A percentile compares a stretch with the other conserved stretches of the same genome.
phyloP scores from a whole-genome alignment of 2,797 vertebrate genomes.

The Pteropus rufus region DNA sequence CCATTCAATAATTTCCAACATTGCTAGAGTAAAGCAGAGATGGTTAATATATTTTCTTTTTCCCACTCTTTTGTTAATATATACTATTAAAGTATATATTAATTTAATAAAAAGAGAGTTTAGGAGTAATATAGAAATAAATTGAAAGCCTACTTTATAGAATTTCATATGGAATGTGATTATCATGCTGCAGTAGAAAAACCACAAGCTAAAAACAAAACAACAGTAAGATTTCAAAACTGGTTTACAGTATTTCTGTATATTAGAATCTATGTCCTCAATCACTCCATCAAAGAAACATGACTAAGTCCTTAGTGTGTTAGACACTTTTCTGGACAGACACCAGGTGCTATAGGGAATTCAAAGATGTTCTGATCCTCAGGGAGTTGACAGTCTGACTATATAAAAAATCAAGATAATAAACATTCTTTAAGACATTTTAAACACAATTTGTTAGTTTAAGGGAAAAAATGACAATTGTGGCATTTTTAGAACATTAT shows the following conservation, averaged over 20 bases:
- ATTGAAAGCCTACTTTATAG: not conserved
- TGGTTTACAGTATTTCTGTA: constrained; percentile 12
- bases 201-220: constrained; percentile 12
- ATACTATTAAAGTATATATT: not conserved
- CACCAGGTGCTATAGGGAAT: not conserved
- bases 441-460: constrained; percentile 56
- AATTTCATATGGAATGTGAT: constrained; percentile 31
- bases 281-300: constrained; percentile 24
- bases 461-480: constrained; percentile 45
- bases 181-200: not conserved
- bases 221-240: not conserved
- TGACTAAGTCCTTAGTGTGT: not conserved
- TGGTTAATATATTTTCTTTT: not conserved
- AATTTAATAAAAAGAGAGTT: constrained; percentile 29
- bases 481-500: constrained; percentile 42
- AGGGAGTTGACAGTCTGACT: constrained; percentile 52
- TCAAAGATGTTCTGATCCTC: constrained; percentile 43
- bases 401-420: constrained; percentile 59
- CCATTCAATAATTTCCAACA: not conserved
- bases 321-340: constrained; percentile 37
- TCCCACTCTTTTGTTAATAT: not conserved
- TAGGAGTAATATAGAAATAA: constrained; percentile 18
- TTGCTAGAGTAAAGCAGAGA: not conserved
- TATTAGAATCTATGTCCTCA: constrained; percentile 37
- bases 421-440: constrained; percentile 47